Conservation (phyloP, 2,797 vertebrate species). For the Manis pentadactyla region DNA sequence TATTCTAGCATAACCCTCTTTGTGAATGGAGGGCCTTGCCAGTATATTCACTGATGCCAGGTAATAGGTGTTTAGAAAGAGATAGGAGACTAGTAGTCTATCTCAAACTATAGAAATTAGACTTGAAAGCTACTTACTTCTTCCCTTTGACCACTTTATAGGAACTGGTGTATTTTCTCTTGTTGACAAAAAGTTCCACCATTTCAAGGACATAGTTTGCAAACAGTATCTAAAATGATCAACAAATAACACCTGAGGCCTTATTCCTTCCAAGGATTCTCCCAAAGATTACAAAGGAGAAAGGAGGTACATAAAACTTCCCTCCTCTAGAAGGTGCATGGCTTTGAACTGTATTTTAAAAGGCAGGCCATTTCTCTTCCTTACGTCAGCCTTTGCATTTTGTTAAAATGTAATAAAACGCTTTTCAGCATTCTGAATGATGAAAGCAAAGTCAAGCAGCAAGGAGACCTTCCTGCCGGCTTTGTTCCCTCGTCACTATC, state of each 20-base stretch:
- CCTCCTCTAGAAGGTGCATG: not conserved
- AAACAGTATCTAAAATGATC: slow-evolving; percentile 81
- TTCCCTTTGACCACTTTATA: slow-evolving; percentile 82
- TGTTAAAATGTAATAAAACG: slow-evolving; percentile 6
- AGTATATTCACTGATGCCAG: not conserved
- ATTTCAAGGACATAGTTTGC: slow-evolving; percentile 86
- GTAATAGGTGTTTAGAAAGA: not conserved
- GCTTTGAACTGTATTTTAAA: not conserved
- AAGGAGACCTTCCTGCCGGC: not conserved
- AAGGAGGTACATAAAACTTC: not conserved
- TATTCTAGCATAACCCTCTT: not conserved
- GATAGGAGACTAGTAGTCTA: not conserved
- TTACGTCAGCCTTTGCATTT: not conserved
- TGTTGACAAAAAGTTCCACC: slow-evolving; percentile 81
- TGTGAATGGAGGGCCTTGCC: not conserved
- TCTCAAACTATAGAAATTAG: not conserved
- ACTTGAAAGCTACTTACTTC: slow-evolving; percentile 79
- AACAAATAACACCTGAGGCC: slow-evolving; percentile 17
- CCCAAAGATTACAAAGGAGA: not conserved
- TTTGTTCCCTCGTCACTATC: not conserved
- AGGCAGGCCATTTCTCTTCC: not conserved
- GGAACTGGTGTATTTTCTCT: slow-evolving; percentile 74
- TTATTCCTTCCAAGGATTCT: not conserved
- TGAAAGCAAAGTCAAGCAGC: not conserved
- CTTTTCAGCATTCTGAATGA: not conserved